These are phyloP conservation scores for Fregetta grallaria DNA, from an alignment of 2,113 vertebrate species.

Conservation along the genomic window DNA sequence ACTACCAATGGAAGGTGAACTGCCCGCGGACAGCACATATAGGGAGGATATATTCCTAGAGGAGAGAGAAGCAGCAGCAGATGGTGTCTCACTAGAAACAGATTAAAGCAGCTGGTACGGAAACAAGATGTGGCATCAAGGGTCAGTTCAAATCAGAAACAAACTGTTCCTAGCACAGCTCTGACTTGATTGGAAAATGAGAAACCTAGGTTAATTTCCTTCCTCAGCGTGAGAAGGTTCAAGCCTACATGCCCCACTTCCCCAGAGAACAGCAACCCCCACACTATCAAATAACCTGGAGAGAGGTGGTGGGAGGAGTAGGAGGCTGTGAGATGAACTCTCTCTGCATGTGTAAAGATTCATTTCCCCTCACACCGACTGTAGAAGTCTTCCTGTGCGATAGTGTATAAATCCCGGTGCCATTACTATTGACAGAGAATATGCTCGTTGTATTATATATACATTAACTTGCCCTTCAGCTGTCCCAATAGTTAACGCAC, in stretches of 20 bases:
- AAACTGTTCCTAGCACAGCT: background rate
- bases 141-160: background rate
- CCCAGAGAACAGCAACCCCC: background rate
- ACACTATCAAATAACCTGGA: background rate
- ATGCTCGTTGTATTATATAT: background rate
- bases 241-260: background rate
- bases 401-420: background rate
- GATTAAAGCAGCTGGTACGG: background rate
- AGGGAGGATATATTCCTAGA: background rate
- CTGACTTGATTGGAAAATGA: background rate
- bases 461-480: background rate
- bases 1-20: background rate
- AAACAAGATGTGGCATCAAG: background rate
- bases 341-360: background rate
- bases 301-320: background rate
- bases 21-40: background rate
- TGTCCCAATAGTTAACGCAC: accelerated
- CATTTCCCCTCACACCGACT: background rate
- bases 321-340: accelerated
- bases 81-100: background rate
- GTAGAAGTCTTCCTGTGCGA: background rate
- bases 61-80: background rate
- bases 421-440: background rate
- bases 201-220: background rate
- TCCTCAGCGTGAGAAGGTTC: background rate